Base-by-base conservation (phyloP, 2,113 vertebrate species). In the Lagenorhynchus albirostris region DNA sequence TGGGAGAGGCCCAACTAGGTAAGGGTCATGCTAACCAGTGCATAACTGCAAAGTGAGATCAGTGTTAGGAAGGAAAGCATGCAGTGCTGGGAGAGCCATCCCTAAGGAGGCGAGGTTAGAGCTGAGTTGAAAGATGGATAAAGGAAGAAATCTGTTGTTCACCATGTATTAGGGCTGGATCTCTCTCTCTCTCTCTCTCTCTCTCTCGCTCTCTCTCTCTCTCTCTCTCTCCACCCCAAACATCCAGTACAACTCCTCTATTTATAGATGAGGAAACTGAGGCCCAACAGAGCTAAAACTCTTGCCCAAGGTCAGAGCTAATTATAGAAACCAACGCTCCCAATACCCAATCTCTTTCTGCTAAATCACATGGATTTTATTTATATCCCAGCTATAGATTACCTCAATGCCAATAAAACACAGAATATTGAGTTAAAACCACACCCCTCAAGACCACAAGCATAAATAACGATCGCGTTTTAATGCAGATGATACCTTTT, bases 331-430 rank as follows among this genome's bases (percentile, higher is more conserved):
- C 23, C 29, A 50, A 58, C 20, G 17, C 63, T 67, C 8, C 18
- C 62, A 41, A 73, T 21, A 60, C 14, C 71, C 82, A 81, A 77
- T 50, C 55, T 67, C 77, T 96, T 96, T 82, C 94, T 90, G 91
- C 79, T 83, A 85, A 86, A 83, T 47, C 81, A 71, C 93, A 47
- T 53, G 87, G 55, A 68, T 89, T 93, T 86, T 96, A 95, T 94
- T 96, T 95, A 84, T 92, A 94, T 86, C 87, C 44, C 96, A 60
- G 68, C 63, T 86, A 77, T n/a, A 81, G 94, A 96, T 95, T 74
- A 89, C 41, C 53, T 93, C 83, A 76, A 33, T 58, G 79, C 93
- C 95, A 91, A 74, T 71, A 91, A 92, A 73, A 67, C 3, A 2
- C 74, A 74, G 81, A 95, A 62, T 60, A 84, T 63, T 47, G 80